Evolutionary conservation across 2,113 vertebrate species (phyloP).

Genomic region (Diadophis punctatus): DNA sequence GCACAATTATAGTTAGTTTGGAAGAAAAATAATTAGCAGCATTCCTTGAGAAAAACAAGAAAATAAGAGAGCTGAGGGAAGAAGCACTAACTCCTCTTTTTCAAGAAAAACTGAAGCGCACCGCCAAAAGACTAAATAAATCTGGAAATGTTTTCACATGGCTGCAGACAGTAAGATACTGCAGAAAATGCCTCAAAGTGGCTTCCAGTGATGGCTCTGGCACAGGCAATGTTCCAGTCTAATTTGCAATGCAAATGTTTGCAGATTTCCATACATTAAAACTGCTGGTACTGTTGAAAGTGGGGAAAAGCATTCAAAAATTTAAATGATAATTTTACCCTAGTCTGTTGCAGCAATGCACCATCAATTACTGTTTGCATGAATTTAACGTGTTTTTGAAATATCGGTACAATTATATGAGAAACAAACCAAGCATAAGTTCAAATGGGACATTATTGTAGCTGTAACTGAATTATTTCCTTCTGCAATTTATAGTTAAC

Average conservation of each 20-base stretch:
- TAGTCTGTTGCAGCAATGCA: background rate
- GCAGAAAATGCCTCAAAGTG: background rate
- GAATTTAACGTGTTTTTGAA: constrained; percentile 5
- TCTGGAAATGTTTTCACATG: background rate
- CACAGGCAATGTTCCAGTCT: constrained; percentile 1
- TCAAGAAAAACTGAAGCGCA: background rate
- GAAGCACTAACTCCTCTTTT: background rate
- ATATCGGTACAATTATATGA: background rate
- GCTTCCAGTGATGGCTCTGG: constrained; percentile 1
- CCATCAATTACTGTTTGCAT: background rate
- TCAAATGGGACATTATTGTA: background rate
- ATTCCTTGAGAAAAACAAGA: background rate
- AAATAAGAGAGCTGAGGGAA: background rate
- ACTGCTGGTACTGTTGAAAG: background rate
- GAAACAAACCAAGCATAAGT: background rate
- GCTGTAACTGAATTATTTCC: constrained; percentile 7
- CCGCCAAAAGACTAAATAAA: background rate
- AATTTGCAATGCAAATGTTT: constrained; percentile 32
- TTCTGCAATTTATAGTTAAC: background rate
- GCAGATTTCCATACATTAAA: constrained; percentile 27
- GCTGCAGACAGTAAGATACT: background rate
- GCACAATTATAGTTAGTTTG: background rate
- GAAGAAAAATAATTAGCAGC: background rate
- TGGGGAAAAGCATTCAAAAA: constrained; percentile 20
- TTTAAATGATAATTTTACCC: constrained; percentile 27